A percentile compares a stretch with the other conserved stretches of the same genome.
phyloP scores from a whole-genome alignment of 1,140 invertebrate genomes.

The Leptinotarsa defecta region DNA sequence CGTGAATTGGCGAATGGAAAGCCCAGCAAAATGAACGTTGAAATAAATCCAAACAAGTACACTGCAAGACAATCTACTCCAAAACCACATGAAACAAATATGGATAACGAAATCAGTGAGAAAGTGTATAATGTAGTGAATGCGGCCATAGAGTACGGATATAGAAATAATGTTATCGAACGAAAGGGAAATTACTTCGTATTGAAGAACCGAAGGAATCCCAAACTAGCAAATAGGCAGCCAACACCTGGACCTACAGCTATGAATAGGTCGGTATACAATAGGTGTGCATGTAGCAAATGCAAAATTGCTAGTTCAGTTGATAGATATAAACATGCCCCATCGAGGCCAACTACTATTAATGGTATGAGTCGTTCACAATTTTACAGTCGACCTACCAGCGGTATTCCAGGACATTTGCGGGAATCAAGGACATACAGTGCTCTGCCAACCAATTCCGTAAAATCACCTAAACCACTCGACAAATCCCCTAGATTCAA shows the following conservation, averaged over 20 bases:
- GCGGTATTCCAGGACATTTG: background rate
- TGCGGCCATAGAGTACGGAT: slow-evolving; percentile 37
- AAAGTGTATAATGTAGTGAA: slow-evolving; percentile 36
- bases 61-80: slow-evolving; percentile 17
- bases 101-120: slow-evolving; percentile 25
- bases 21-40: background rate
- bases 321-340: background rate
- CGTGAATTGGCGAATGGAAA: background rate
- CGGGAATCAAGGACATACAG: background rate
- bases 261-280: background rate
- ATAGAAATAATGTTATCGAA: slow-evolving; percentile 33
- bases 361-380: background rate
- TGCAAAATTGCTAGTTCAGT: slow-evolving; percentile 9
- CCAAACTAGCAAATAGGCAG: slow-evolving; percentile 1
- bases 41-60: slow-evolving; percentile 22
- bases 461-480: background rate
- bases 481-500: background rate
- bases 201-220: slow-evolving; percentile 24
- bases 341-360: background rate
- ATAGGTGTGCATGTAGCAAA: slow-evolving; percentile 12
- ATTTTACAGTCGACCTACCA: background rate
- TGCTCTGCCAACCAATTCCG: background rate
- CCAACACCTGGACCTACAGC: slow-evolving; percentile 23
- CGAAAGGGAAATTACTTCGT: slow-evolving; percentile 33
- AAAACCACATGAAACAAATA: background rate